Evolutionary conservation across 2,797 vertebrate genomes (phyloP).

Genomic region (Typhlichthys subterraneus): DNA sequence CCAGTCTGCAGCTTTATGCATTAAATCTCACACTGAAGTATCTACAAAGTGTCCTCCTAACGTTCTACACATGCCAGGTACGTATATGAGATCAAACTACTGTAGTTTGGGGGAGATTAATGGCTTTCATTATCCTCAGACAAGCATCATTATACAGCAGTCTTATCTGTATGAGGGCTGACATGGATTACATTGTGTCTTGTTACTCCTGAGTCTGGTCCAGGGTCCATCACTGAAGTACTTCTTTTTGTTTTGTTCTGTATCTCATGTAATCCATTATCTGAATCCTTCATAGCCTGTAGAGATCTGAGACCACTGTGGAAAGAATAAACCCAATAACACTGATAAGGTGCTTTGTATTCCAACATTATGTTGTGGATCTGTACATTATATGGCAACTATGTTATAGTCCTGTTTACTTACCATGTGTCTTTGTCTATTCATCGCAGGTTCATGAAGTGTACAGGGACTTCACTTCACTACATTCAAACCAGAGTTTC

Average conservation of each 20-base stretch:
- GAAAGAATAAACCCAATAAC: slow-evolving; percentile 18
- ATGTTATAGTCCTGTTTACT: too few relatives aligned
- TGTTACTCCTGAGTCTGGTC: too few relatives aligned
- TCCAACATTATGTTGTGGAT: too few relatives aligned
- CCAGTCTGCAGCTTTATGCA: not conserved
- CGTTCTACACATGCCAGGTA: not conserved
- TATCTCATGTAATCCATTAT: not conserved
- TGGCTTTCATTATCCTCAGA: slow-evolving; percentile 4
- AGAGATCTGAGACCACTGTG: slow-evolving; percentile 27
- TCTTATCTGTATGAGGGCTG: not conserved
- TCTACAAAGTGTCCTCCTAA: too few relatives aligned
- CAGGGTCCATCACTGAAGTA: too few relatives aligned
- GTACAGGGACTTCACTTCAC: too few relatives aligned
- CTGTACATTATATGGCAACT: too few relatives aligned
- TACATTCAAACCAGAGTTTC: too few relatives aligned
- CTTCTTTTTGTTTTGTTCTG: too few relatives aligned
- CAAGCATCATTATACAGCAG: slow-evolving; percentile 5
- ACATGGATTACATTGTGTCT: slow-evolving; percentile 1
- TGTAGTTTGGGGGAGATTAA: not conserved
- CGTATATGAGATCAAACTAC: not conserved
- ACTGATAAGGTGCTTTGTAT: not conserved
- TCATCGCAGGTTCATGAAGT: too few relatives aligned
- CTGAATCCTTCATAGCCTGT: slow-evolving; percentile 8
- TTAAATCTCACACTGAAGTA: too few relatives aligned
- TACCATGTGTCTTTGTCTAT: too few relatives aligned